Evolutionary conservation across 1,140 invertebrate genomes (phyloP).

Genomic region (Pseudachorutes palmiensis): DNA sequence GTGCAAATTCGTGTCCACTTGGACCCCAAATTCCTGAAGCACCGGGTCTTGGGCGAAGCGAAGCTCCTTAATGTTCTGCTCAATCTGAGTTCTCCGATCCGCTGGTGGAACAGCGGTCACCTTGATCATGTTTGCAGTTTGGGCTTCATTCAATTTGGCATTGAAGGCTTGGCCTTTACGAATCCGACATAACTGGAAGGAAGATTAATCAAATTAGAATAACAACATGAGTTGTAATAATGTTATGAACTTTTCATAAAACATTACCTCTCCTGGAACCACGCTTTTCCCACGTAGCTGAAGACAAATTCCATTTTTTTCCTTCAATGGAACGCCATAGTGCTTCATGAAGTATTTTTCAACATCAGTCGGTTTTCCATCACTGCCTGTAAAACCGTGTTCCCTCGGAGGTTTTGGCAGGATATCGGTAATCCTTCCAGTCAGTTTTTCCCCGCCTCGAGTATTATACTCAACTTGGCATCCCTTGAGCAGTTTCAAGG

Average conservation of each 20-base stretch:
- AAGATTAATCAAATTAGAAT: neutral
- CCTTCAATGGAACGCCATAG: neutral
- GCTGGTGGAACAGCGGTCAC: slow-evolving; percentile 5
- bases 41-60: neutral
- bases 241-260: no score
- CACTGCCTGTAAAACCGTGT: neutral
- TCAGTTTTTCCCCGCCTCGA: neutral
- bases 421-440: neutral
- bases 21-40: slow-evolving; percentile 7
- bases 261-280: slow-evolving; percentile 12
- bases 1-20: neutral
- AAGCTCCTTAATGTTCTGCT: neutral
- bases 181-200: slow-evolving; percentile 2
- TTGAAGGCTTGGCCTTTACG: slow-evolving; percentile 4
- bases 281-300: slow-evolving; percentile 3
- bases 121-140: slow-evolving; percentile 15
- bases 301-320: neutral
- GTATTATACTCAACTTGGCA: neutral
- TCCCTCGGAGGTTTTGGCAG: neutral
- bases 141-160: slow-evolving; percentile 2
- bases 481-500: slow-evolving; percentile 4
- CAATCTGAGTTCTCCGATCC: neutral
- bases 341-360: neutral
- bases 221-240: no score
- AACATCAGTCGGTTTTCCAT: neutral